Percentiles rank a stretch among this genome's conserved stretches.
These are phyloP conservation scores for Mizuhopecten yessoensis DNA, from an alignment of 1,140 invertebrate genomes.

Conservation along the genomic window DNA sequence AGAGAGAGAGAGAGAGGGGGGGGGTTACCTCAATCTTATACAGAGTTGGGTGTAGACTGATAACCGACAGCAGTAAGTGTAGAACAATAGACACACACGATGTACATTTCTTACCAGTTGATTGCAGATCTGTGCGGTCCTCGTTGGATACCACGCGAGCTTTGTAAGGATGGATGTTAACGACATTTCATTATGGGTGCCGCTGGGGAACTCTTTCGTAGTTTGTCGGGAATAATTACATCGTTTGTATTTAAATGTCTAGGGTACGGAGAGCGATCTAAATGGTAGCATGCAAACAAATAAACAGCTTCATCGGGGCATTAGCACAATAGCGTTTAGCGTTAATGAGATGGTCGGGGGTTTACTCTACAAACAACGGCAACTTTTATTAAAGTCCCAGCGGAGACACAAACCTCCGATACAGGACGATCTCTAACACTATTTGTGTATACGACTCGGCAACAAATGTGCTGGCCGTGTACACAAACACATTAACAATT, in stretches of 20 bases:
- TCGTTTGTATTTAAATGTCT: constrained; percentile 39
- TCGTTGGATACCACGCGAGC: not conserved
- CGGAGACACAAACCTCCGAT: not conserved
- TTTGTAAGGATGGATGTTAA: not conserved
- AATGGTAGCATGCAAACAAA: constrained; percentile 27
- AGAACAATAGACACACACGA: too few relatives aligned
- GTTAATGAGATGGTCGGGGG: constrained; percentile 12
- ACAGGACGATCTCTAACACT: not conserved
- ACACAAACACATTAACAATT: not conserved
- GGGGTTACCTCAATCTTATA: too few relatives aligned
- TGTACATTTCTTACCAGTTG: too few relatives aligned
- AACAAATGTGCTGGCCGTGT: not conserved
- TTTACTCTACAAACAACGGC: not conserved
- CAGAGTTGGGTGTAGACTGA: too few relatives aligned
- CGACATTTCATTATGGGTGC: not conserved
- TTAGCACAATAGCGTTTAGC: constrained; percentile 25
- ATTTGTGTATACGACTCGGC: not conserved
- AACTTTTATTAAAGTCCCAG: constrained; percentile 19
- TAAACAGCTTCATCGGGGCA: constrained; percentile 37
- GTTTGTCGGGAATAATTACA: constrained; percentile 38
- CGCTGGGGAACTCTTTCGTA: constrained; percentile 18
- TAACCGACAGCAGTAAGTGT: too few relatives aligned
- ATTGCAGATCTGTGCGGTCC: not conserved
- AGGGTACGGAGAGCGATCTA: constrained; percentile 9
- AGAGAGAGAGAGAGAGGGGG: too few relatives aligned